These are phyloP conservation scores for Torymus aiolomorphi DNA, from an alignment of 2,888 invertebrate genomes.

Conservation along the genomic window DNA sequence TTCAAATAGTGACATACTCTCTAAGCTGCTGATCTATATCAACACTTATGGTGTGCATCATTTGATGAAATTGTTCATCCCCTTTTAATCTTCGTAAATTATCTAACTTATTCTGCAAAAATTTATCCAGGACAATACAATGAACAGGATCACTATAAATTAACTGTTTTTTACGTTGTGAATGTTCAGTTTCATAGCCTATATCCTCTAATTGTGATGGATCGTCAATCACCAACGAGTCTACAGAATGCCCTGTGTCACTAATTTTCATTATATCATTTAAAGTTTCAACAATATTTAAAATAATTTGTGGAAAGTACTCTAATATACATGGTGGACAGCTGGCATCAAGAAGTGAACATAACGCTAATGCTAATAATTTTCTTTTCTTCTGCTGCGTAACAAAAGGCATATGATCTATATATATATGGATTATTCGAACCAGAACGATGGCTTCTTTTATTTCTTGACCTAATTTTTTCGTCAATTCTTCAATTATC, in stretches of 20 bases:
- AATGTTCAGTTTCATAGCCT: conserved; percentile 84
- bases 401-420: conserved; percentile 86
- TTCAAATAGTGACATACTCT: conserved; percentile 46
- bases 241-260: conserved; percentile 79
- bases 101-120: conserved; percentile 79
- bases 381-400: conserved; percentile 89
- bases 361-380: conserved; percentile 84
- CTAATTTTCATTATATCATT: conserved; percentile 88
- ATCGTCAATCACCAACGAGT: conserved; percentile 64
- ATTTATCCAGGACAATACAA: conserved; percentile 84
- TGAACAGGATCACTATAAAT: conserved; percentile 88
- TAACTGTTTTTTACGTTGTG: conserved; percentile 83
- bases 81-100: conserved; percentile 22
- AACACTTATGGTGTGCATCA: conserved; percentile 49
- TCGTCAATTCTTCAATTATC: conserved; percentile 65
- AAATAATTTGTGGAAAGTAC: conserved; percentile 84
- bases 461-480: conserved; percentile 70
- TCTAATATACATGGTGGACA: conserved; percentile 82
- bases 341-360: conserved; percentile 82
- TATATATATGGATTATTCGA: conserved; percentile 86
- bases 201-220: conserved; percentile 77
- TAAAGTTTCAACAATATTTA: conserved; percentile 85
- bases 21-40: conserved; percentile 55
- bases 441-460: conserved; percentile 83
- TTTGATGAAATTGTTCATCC: conserved; percentile 30